Base-by-base conservation (phyloP, 2,113 vertebrate species). In the Microtus pennsylvanicus region DNA sequence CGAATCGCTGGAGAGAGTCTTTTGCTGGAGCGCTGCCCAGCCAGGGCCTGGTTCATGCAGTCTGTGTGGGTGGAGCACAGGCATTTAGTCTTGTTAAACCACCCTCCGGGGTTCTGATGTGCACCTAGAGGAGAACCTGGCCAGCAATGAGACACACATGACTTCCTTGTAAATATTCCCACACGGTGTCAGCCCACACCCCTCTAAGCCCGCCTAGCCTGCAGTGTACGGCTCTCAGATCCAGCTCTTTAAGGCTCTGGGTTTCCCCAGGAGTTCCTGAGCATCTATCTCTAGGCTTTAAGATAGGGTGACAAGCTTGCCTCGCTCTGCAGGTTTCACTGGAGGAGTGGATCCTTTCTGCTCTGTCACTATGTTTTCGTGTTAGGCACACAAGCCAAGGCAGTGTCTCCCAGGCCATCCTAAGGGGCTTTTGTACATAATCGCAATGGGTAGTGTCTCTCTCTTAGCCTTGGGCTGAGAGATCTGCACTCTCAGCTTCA, bases 371-470 rank as follows among this genome's bases (percentile, higher is more conserved):
- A 42, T 74, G 4, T 11, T n/a, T 81, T n/a, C 5, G 21, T 7
- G 28, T 24, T 17, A 9, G 74, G 50, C 3, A 30, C 28, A 35
- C 7, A 16, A n/a, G 50, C 21, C 38, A 35, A 55, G 16, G 7
- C 30, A 28, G 26, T 30, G 1, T 6, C 50, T 55, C 70, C n/a
- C 33, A 21, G 78, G 69, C 77, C 38, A 24, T n/a, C 11, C 24
- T 33, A 1, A 26, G 45, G 78, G 28, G 30, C 5, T 1, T 78
- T 88, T 38, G 45, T 2, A 0, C 26, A 7, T 5, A 0, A 19
- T 14, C 3, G 4, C 8, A 58, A 4, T 19, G 42, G 61, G 55
- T 21, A 8, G 1, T 28, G 0, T 17, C 2, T 67, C 93, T 58
- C 45, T n/a, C 55, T 76, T 13, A 35, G 47, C 52, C n/a, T 96